Evolutionary conservation across 2,888 invertebrate genomes (phyloP).

Genomic region (Mechanitis mazaeus): DNA sequence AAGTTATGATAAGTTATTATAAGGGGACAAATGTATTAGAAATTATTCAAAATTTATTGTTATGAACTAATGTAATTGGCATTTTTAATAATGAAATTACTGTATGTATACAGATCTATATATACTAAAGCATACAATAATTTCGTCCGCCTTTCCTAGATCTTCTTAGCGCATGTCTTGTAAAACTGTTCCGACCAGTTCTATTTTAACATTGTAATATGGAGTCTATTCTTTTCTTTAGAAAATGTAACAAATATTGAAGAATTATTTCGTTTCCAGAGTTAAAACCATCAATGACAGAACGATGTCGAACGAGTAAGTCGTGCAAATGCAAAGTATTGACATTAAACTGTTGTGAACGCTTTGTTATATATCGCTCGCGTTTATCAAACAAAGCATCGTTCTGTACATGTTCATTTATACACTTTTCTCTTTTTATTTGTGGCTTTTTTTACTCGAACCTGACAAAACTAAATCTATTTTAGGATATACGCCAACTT

Average conservation of each 20-base stretch:
- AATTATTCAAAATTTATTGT: conserved; percentile 14
- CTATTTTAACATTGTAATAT: background rate
- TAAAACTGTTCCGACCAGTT: conserved; percentile 21
- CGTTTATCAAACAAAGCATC: conserved; percentile 32
- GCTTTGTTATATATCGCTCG: conserved; percentile 14
- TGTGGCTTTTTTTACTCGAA: background rate
- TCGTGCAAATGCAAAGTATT: conserved; percentile 31
- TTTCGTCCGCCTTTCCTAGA: background rate
- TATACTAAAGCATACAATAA: background rate
- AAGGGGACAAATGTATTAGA: background rate
- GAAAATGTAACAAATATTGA: conserved; percentile 27
- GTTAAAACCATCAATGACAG: conserved; percentile 59
- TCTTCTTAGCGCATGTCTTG: conserved; percentile 6
- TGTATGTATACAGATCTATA: background rate
- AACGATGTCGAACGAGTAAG: conserved; percentile 72
- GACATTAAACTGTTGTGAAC: background rate
- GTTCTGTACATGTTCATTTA: conserved; percentile 44
- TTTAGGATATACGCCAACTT: too few species aligned
- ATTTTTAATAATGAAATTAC: background rate
- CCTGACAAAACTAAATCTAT: background rate
- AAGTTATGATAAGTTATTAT: conserved; percentile 19
- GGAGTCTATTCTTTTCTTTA: background rate
- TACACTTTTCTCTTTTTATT: conserved; percentile 8
- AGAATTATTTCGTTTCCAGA: conserved; percentile 61
- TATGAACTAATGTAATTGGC: conserved; percentile 13